Conservation (phyloP, 2,113 vertebrate species). For the Platysteira castanea region DNA sequence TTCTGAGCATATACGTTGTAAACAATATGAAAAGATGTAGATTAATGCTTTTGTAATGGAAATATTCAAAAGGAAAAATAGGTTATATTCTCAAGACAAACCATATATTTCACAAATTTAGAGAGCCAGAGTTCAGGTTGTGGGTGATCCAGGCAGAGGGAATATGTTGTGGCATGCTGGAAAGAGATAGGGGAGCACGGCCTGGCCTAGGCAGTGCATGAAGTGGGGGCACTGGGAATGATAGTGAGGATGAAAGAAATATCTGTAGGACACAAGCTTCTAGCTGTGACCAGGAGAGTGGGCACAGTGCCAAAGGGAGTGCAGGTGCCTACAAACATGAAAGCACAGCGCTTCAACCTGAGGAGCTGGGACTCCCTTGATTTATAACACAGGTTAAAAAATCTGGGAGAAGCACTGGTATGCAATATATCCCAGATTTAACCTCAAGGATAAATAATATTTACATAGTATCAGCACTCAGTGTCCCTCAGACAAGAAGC, state of each 20-base stretch:
- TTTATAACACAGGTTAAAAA: not conserved
- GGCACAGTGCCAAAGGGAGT: not conserved
- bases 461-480: not conserved
- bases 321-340: rapidly evolving
- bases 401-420: not conserved
- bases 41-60: not conserved
- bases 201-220: not conserved
- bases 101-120: not conserved
- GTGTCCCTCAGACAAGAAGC: not conserved
- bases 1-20: not conserved
- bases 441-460: not conserved
- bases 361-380: no score
- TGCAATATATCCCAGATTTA: not conserved
- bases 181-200: rapidly evolving
- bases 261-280: not conserved
- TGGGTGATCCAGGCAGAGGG: not conserved
- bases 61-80: not conserved
- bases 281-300: not conserved
- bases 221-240: not conserved
- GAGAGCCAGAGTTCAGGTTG: not conserved
- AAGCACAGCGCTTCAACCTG: rapidly evolving
- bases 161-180: not conserved
- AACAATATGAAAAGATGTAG: not conserved
- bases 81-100: not conserved
- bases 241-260: not conserved